phyloP scores from a whole-genome alignment of 2,113 vertebrate genomes.

The Balaeniceps rex region DNA sequence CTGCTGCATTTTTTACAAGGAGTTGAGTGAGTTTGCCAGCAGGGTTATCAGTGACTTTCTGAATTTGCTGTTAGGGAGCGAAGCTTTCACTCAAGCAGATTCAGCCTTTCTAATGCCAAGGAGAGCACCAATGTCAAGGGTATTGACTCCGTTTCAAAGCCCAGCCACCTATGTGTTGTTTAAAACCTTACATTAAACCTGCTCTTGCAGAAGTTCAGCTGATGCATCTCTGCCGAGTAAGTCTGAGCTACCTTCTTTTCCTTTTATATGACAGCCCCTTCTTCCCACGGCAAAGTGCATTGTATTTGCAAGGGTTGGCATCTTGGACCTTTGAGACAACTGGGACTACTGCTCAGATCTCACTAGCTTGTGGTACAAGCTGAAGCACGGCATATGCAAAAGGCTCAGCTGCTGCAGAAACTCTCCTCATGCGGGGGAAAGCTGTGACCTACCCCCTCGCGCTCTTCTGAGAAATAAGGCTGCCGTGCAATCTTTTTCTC shows the following conservation, averaged over 20 bases:
- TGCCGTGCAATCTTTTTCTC: not conserved
- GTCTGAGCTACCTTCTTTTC: not conserved
- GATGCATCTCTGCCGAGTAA: not conserved
- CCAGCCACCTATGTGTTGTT: not conserved
- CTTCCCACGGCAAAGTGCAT: not conserved
- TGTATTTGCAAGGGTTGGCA: not conserved
- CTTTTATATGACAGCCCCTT: not conserved
- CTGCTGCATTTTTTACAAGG: not conserved
- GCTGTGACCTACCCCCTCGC: fast-evolving
- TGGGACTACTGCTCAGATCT: not conserved
- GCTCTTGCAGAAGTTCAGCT: not conserved
- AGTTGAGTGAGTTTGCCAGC: not conserved
- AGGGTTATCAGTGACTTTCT: not conserved
- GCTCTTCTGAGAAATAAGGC: not conserved
- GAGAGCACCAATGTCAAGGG: not conserved
- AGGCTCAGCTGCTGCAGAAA: not conserved
- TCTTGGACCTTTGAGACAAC: not conserved
- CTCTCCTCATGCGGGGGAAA: fast-evolving
- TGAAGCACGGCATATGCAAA: fast-evolving
- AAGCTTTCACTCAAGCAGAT: not conserved
- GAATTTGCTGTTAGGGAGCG: not conserved
- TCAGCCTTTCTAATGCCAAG: not conserved
- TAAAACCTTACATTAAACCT: not conserved
- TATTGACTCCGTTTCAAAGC: not conserved
- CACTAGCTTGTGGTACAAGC: not conserved